phyloP scores from a whole-genome alignment of 2,113 vertebrate genomes.

The Phylloscopus trochilus region DNA sequence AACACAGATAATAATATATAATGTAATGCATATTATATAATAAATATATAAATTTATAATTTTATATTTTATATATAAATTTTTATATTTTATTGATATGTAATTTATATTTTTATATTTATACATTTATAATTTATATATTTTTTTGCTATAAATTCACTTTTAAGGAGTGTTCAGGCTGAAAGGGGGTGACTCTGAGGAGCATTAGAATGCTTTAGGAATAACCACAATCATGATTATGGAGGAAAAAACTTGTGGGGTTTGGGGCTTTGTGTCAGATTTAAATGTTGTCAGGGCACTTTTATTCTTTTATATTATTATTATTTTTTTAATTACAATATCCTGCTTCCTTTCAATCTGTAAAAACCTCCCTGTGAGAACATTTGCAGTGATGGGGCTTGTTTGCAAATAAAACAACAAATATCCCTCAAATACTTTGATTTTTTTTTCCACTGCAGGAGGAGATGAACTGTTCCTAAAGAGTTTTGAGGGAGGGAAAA shows the following conservation, averaged over 20 bases:
- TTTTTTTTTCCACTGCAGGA: neutral
- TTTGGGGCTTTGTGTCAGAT: neutral
- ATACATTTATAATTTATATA: too few relatives aligned
- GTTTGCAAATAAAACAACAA: neutral
- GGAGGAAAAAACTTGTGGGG: neutral
- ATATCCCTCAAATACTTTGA: neutral
- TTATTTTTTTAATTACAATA: neutral
- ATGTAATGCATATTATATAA: too few relatives aligned
- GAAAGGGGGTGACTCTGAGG: neutral
- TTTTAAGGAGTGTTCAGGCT: neutral
- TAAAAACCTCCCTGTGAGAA: neutral
- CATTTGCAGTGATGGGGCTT: neutral
- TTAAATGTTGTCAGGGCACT: neutral
- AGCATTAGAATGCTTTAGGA: neutral
- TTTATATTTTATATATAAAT: too few relatives aligned
- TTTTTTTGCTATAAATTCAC: neutral
- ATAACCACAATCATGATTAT: neutral
- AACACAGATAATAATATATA: too few relatives aligned
- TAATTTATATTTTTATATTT: too few relatives aligned
- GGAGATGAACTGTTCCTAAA: neutral
- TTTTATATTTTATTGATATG: too few relatives aligned
- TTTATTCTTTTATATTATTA: neutral
- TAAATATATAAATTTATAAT: too few relatives aligned
- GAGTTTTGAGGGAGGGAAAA: neutral
- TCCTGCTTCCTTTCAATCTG: neutral